These are phyloP conservation scores for Stylophora pistillata DNA, from an alignment of 64 coral and sea anemone species.

Conservation along the genomic window DNA sequence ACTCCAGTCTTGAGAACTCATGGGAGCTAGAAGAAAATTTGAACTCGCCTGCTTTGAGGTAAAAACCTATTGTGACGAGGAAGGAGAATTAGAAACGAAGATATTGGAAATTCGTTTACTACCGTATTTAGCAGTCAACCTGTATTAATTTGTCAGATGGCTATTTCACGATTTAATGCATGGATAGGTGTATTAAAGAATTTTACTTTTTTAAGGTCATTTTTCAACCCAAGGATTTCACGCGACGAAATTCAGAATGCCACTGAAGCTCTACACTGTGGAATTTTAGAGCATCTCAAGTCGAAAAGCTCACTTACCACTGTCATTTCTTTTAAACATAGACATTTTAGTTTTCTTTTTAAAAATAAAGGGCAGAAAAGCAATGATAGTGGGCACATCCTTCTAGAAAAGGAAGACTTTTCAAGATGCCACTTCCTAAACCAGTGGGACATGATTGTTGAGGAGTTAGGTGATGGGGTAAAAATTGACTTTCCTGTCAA, in stretches of 20 bases:
- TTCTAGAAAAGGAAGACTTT: constrained; percentile 32
- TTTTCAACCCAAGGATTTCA: neutral
- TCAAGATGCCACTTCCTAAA: neutral
- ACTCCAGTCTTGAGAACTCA: neutral
- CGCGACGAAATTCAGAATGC: neutral
- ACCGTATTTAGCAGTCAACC: no score
- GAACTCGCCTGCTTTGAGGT: neutral
- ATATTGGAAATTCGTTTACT: neutral
- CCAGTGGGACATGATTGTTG: constrained; percentile 5
- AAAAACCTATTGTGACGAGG: neutral
- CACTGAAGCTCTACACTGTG: neutral
- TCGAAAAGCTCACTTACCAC: neutral
- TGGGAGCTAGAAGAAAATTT: constrained; percentile 18
- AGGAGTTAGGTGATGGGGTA: constrained; percentile 26
- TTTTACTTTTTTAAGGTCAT: neutral
- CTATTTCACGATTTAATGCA: no score
- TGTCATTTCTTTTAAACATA: constrained; percentile 19
- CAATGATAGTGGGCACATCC: neutral
- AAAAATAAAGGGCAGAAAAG: neutral
- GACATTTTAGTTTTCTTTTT: constrained; percentile 19
- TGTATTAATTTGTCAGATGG: no score
- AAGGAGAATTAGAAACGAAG: no score
- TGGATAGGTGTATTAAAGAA: no score
- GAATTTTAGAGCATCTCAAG: neutral
- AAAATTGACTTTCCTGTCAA: constrained; percentile 39